These are phyloP conservation scores for Campaea margaritaria DNA, from an alignment of 2,888 invertebrate species.

Conservation along the genomic window DNA sequence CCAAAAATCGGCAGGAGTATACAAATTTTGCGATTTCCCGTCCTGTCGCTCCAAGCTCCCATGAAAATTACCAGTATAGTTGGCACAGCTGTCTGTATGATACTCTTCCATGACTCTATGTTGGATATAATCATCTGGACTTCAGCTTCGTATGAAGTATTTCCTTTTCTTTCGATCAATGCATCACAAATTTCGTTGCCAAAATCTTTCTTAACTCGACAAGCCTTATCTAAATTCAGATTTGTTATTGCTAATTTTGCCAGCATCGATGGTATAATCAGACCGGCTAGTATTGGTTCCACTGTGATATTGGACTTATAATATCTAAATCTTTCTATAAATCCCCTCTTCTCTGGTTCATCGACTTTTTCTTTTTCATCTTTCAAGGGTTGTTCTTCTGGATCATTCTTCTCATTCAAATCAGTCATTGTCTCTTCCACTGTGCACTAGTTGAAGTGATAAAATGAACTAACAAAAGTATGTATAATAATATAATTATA, in stretches of 20 bases:
- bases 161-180: constrained; percentile 69
- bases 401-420: constrained; percentile 39
- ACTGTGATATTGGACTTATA: constrained; percentile 87
- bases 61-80: constrained; percentile 83
- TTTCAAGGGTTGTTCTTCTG: constrained; percentile 64
- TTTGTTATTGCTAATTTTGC: constrained; percentile 88
- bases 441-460: constrained; percentile 38
- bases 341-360: constrained; percentile 68
- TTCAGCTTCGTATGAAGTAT: constrained; percentile 85
- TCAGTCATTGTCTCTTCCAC: constrained; percentile 54
- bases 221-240: constrained; percentile 76
- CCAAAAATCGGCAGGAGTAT: constrained; percentile 84
- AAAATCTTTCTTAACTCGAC: constrained; percentile 65
- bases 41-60: constrained; percentile 87
- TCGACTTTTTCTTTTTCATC: constrained; percentile 46
- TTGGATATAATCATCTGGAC: constrained; percentile 84
- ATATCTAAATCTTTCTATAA: constrained; percentile 80
- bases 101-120: constrained; percentile 84
- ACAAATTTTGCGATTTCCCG: constrained; percentile 84
- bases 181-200: constrained; percentile 71
- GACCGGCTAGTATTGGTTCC: constrained; percentile 89
- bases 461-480: constrained; percentile 44
- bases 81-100: constrained; percentile 84
- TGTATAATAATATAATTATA: constrained; percentile 36
- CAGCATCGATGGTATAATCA: constrained; percentile 87